Evolutionary conservation across 2,888 invertebrate genomes (phyloP), one percentile per base, ranked within the genome.

Genomic region (Zootermopsis nevadensis): DNA sequence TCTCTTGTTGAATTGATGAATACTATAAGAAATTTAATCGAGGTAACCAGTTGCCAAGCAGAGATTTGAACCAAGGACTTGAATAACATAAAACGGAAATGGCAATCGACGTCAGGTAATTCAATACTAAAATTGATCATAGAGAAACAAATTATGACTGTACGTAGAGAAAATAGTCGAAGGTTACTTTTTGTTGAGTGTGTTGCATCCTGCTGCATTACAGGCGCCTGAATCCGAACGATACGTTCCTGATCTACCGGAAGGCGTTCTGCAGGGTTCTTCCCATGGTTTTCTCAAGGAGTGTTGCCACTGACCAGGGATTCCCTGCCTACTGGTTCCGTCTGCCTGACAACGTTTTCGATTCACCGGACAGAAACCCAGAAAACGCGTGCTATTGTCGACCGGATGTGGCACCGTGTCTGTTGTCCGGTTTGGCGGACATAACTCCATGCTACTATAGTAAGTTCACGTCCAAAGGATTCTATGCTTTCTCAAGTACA

Each of bases 211-310:
- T n/a, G n/a, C 60, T 76, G 15, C 12, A n/a, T 79, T 90, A 27
- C 83, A 83, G 83, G n/a, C 24, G 67, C n/a, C 48, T 83, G 48
- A 90, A 92, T 83, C 91, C 91, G 81, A 89, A 90, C 0, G 90
- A 90, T 0, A 88, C 89, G 0, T 90, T 96, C 85, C 89, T 91
- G 27, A 88, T 96, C 12, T 97, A 93, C 89, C 91, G 96, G 35
- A 93, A 94, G 86, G 93, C 95, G 0, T 94, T 97, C 87, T 97
- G 97, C 88, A 91, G 96, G 76, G 91, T 94, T 0, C 87, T 96
- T 66, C 93, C 92, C 0, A 89, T 94, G 72, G 88, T 87, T 1
- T 94, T 89, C 85, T 88, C 89, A 33, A 90, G 88, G 83, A 84
- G 87, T 85, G 86, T 88, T 0, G 84, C 88, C 24, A 79, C 60